Evolutionary conservation across 2,113 vertebrate species (phyloP).

Genomic region (Epinephelus moara): DNA sequence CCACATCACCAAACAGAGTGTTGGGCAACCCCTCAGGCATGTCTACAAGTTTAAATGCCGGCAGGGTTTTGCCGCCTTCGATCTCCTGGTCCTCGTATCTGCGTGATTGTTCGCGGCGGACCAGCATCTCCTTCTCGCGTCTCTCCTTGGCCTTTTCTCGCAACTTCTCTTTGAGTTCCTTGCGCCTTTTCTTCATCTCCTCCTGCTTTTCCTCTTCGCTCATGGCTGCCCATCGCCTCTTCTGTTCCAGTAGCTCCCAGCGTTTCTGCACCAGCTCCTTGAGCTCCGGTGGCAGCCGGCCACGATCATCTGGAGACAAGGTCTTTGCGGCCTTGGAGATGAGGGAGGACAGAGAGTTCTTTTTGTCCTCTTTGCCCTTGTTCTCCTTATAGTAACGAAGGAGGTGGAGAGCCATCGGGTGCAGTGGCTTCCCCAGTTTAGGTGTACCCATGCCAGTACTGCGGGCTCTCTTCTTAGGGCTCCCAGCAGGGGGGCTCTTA

Average conservation of each 20-base stretch:
- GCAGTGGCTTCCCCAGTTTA: slow-evolving; percentile 93
- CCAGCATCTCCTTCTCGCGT: slow-evolving; percentile 92
- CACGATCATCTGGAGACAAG: slow-evolving; percentile 91
- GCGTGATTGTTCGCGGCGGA: slow-evolving; percentile 91
- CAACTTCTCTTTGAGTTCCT: slow-evolving; percentile 91
- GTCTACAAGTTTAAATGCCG: slow-evolving; percentile 92
- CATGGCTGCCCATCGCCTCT: slow-evolving; percentile 93
- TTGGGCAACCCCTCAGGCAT: slow-evolving; percentile 97
- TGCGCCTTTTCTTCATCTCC: slow-evolving; percentile 90
- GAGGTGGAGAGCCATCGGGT: slow-evolving; percentile 93
- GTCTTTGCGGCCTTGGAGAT: slow-evolving; percentile 93
- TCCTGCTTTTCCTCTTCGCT: slow-evolving; percentile 93
- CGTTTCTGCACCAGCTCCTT: slow-evolving; percentile 91
- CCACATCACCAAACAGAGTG: slow-evolving; percentile 93
- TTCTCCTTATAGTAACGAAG: slow-evolving; percentile 96
- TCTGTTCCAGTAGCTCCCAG: slow-evolving; percentile 93
- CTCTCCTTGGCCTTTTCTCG: slow-evolving; percentile 93
- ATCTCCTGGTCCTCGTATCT: slow-evolving; percentile 96
- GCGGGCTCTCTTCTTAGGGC: slow-evolving; percentile 85
- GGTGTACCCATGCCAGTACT: slow-evolving; percentile 83
- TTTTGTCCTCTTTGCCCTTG: slow-evolving; percentile 94
- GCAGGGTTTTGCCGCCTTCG: slow-evolving; percentile 88
- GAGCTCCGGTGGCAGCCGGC: slow-evolving; percentile 93
- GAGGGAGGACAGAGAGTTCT: slow-evolving; percentile 91
- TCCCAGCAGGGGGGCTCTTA: slow-evolving; percentile 86